A percentile compares a stretch with the other conserved stretches of the same genome.
These are phyloP conservation scores for Fukomys damarensis DNA, from an alignment of 2,113 vertebrate genomes.

Conservation along the genomic window DNA sequence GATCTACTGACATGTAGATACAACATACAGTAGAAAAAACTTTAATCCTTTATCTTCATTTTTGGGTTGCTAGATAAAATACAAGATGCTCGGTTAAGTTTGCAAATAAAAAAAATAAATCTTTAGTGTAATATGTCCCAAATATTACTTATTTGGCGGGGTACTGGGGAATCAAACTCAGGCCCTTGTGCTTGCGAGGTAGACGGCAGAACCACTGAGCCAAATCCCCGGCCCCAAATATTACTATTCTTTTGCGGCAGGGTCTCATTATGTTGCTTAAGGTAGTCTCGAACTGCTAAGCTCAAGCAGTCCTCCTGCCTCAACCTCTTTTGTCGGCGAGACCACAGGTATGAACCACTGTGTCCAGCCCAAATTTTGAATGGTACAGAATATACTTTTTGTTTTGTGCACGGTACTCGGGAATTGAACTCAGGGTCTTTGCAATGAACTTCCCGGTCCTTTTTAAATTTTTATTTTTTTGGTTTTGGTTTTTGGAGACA, in stretches of 20 bases:
- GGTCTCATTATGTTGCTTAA: not conserved
- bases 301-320: not conserved
- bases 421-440: not conserved
- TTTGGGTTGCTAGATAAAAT: not conserved
- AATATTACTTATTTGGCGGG: not conserved
- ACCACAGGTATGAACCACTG: not conserved
- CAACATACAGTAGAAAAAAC: not conserved
- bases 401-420: not conserved
- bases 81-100: not conserved
- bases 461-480: not conserved
- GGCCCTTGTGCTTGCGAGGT: too few relatives aligned
- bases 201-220: too few relatives aligned
- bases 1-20: not conserved
- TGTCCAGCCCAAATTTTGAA: not conserved
- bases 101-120: not conserved
- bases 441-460: not conserved
- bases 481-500: not conserved
- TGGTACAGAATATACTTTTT: not conserved
- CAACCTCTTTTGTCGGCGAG: not conserved
- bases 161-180: too few relatives aligned
- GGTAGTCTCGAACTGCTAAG: not conserved
- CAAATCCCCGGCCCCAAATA: not conserved
- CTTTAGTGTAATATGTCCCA: not conserved
- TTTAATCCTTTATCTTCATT: not conserved
- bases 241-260: not conserved